A percentile compares a stretch with the other conserved stretches of the same genome.
Conservation (phyloP, 2,113 vertebrate genomes). For the Ciconia maguari region DNA sequence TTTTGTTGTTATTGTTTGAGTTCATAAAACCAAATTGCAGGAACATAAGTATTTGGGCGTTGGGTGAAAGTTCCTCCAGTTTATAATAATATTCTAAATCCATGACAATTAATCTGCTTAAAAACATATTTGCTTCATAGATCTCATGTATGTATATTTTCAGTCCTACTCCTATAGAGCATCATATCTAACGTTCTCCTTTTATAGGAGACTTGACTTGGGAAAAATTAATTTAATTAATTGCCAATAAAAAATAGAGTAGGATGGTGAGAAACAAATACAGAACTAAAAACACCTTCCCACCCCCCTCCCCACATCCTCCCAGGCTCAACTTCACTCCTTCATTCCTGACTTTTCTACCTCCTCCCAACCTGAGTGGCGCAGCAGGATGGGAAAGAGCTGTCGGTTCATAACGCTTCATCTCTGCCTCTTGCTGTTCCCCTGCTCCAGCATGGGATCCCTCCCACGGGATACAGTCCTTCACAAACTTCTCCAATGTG, state of each 20-base stretch:
- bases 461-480: background rate
- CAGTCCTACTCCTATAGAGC: background rate
- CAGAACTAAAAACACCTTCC: background rate
- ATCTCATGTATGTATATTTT: background rate
- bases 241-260: background rate
- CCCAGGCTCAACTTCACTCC: background rate
- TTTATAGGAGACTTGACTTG: background rate
- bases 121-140: background rate
- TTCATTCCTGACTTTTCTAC: background rate
- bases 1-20: background rate
- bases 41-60: background rate
- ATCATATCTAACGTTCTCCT: background rate
- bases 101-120: background rate
- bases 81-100: background rate
- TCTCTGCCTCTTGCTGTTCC: background rate
- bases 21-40: background rate
- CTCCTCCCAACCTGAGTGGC: background rate
- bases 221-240: background rate
- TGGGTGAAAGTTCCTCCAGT: background rate
- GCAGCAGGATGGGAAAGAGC: background rate
- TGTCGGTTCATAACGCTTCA: background rate
- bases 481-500: background rate
- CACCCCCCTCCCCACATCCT: background rate
- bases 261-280: background rate
- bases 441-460: background rate